Percentiles rank a stretch among this genome's conserved stretches.
phyloP scores from a whole-genome alignment of 2,888 invertebrate genomes.

The Drosophila borborema region DNA sequence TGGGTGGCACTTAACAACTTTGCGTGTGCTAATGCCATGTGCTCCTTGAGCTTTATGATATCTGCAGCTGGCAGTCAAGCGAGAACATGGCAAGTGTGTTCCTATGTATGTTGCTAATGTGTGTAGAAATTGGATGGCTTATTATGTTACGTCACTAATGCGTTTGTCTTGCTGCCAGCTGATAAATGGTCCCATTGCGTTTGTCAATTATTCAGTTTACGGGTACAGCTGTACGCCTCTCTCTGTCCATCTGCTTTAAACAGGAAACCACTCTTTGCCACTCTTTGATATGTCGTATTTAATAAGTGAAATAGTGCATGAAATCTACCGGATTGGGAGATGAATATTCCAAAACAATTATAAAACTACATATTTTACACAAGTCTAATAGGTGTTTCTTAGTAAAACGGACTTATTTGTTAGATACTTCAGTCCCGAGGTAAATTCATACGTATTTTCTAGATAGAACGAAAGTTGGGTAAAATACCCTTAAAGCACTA shows the following conservation, averaged over 20 bases:
- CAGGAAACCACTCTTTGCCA: neutral
- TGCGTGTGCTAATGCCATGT: conserved; percentile 45
- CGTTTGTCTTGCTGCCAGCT: conserved; percentile 29
- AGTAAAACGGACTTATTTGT: no score
- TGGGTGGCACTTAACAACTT: conserved; percentile 58
- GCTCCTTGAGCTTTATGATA: conserved; percentile 37
- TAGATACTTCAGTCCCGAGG: no score
- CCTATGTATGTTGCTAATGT: neutral
- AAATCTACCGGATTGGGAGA: neutral
- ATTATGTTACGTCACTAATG: conserved; percentile 45
- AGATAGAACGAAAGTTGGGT: no score
- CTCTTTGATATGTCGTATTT: neutral
- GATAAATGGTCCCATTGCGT: conserved; percentile 37
- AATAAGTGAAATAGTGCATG: neutral
- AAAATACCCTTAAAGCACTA: no score
- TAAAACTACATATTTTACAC: neutral
- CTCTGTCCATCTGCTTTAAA: neutral
- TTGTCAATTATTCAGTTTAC: conserved; percentile 4
- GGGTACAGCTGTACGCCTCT: neutral
- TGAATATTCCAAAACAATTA: neutral
- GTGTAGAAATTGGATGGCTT: conserved; percentile 7
- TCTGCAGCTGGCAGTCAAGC: conserved; percentile 47
- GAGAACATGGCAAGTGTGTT: conserved; percentile 24
- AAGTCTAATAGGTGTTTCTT: no score
- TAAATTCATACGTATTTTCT: no score